phyloP scores from a whole-genome alignment of 2,797 vertebrate genomes.

The Todus mexicanus region DNA sequence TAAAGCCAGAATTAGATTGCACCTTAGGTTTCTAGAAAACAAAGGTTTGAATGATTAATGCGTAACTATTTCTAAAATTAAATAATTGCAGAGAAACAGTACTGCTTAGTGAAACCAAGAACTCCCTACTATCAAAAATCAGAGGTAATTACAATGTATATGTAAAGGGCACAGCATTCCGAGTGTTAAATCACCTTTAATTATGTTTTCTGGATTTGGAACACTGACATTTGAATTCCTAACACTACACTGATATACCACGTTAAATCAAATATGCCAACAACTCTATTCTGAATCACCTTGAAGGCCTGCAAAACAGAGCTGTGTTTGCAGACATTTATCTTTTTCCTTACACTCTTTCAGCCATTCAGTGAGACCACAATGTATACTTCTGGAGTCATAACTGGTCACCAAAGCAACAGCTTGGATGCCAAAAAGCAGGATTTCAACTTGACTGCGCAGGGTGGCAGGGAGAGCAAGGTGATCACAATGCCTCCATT shows the following conservation, averaged over 20 bases:
- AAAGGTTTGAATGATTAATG: slow-evolving; percentile 14
- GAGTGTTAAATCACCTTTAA: slow-evolving; percentile 41
- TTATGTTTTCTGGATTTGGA: slow-evolving; percentile 47
- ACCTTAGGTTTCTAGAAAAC: neutral
- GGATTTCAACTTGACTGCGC: slow-evolving; percentile 40
- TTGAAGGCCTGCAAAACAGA: slow-evolving; percentile 38
- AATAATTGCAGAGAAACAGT: slow-evolving; percentile 32
- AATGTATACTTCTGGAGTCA: slow-evolving; percentile 55
- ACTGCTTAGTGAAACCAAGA: neutral
- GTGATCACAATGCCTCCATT: slow-evolving; percentile 55
- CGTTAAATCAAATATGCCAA: slow-evolving; percentile 30
- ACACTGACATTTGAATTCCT: slow-evolving; percentile 42
- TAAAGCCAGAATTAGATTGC: neutral
- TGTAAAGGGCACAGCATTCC: slow-evolving; percentile 22
- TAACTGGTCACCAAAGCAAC: slow-evolving; percentile 60
- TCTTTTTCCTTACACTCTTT: slow-evolving; percentile 23
- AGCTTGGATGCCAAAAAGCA: slow-evolving; percentile 44
- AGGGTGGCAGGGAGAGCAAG: slow-evolving; percentile 12
- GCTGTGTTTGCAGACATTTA: slow-evolving; percentile 43
- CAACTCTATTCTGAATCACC: slow-evolving; percentile 52
- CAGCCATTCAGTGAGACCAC: slow-evolving; percentile 22
- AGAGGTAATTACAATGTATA: slow-evolving; percentile 24
- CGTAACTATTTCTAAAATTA: neutral
- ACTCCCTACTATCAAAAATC: slow-evolving; percentile 26
- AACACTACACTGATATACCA: neutral